Percentiles rank a stretch among this genome's conserved stretches.
phyloP scores from a whole-genome alignment of 2,888 invertebrate species.

The Zaprionus lineosus region DNA sequence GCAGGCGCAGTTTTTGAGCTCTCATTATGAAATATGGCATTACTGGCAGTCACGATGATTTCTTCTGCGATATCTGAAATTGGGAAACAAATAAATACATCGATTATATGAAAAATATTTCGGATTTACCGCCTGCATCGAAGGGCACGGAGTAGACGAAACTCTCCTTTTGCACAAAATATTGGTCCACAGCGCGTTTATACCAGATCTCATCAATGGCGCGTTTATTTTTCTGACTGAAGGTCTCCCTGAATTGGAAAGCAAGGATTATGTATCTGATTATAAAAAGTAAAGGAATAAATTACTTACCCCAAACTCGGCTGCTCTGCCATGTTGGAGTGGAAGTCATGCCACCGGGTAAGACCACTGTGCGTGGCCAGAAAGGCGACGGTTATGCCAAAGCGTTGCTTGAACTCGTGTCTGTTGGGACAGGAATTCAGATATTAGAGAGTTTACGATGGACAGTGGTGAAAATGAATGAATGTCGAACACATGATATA shows the following conservation, averaged over 20 bases:
- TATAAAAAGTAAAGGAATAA: background rate
- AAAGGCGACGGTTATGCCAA: conserved; percentile 93
- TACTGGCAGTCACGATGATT: conserved; percentile 92
- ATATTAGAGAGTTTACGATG: conserved; percentile 24
- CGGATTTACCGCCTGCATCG: conserved; percentile 83
- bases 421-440: conserved; percentile 83
- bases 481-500: background rate
- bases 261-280: background rate
- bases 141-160: conserved; percentile 92
- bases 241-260: conserved; percentile 86
- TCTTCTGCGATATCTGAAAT: conserved; percentile 83
- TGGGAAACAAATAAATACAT: background rate
- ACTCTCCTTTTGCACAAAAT: conserved; percentile 89
- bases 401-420: conserved; percentile 91
- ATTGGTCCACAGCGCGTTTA: conserved; percentile 92
- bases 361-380: conserved; percentile 95
- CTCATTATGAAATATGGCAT: conserved; percentile 89
- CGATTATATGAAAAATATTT: background rate
- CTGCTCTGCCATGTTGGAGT: conserved; percentile 84
- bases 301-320: conserved; percentile 80
- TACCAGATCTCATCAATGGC: conserved; percentile 96
- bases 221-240: conserved; percentile 88
- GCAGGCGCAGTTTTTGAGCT: conserved; percentile 86
- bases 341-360: conserved; percentile 93
- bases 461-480: background rate